These are phyloP conservation scores for Potorous gilbertii DNA, from an alignment of 2,797 vertebrate genomes.

Conservation along the genomic window DNA sequence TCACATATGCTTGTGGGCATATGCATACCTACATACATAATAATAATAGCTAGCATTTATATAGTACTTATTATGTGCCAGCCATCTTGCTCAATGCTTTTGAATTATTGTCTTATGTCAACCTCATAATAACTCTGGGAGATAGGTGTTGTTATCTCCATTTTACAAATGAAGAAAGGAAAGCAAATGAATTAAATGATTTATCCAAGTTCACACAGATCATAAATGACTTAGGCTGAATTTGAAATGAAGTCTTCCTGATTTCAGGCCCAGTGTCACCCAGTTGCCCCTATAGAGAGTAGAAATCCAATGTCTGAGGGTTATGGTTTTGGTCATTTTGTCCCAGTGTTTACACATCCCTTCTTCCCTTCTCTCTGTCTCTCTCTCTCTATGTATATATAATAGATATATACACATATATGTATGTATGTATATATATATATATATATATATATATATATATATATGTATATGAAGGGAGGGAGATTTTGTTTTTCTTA, in stretches of 20 bases:
- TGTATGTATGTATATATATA: too few relatives aligned
- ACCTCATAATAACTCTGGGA: background rate
- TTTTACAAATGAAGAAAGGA: background rate
- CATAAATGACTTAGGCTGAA: background rate
- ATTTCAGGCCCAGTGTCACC: background rate
- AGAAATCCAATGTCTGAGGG: background rate
- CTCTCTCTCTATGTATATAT: too few relatives aligned
- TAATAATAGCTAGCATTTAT: background rate
- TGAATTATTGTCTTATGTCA: background rate
- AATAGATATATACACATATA: too few relatives aligned
- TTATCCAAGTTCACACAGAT: background rate
- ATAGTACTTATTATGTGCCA: background rate
- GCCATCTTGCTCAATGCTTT: background rate
- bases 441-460: too few relatives aligned
- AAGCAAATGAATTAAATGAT: background rate
- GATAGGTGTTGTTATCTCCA: background rate
- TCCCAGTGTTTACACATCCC: background rate
- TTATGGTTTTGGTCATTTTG: background rate
- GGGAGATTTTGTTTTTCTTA: background rate
- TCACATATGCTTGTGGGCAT: background rate
- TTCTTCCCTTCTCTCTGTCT: too few relatives aligned
- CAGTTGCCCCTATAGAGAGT: background rate
- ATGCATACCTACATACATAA: background rate
- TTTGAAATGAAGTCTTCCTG: background rate
- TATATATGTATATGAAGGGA: background rate